These are phyloP conservation scores for Andrena hattorfiana DNA, from an alignment of 2,888 invertebrate species.

Conservation along the genomic window DNA sequence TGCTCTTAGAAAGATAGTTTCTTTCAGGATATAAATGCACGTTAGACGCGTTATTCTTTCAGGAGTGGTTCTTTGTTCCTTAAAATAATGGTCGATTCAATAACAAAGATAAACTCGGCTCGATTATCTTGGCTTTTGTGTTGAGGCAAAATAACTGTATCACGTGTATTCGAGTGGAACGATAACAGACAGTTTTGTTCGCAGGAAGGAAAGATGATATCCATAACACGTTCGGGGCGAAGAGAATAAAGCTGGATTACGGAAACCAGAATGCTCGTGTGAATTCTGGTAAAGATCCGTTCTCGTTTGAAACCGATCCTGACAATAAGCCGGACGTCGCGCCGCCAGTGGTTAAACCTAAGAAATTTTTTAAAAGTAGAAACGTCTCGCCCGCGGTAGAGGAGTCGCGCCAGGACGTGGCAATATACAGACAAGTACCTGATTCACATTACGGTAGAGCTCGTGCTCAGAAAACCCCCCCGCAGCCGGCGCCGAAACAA, in stretches of 20 bases:
- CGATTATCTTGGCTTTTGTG: not conserved
- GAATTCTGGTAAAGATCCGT: conserved; percentile 82
- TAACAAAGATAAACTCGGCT: not conserved
- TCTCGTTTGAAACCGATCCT: conserved; percentile 82
- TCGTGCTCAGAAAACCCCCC: conserved; percentile 72
- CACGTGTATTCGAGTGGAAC: not conserved
- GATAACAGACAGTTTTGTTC: conserved; percentile 50
- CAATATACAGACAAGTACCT: conserved; percentile 82
- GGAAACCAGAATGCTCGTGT: conserved; percentile 81
- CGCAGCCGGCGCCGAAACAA: conserved; percentile 62
- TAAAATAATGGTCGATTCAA: no score
- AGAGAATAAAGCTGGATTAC: conserved; percentile 82
- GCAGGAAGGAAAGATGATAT: conserved; percentile 82
- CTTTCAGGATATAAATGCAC: not conserved
- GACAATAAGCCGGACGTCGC: conserved; percentile 86
- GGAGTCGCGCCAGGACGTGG: conserved; percentile 76
- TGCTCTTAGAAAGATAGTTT: not conserved
- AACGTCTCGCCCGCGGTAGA: conserved; percentile 87
- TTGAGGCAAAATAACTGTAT: not conserved
- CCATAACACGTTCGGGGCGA: conserved; percentile 78
- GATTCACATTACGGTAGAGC: conserved; percentile 79
- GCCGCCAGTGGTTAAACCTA: conserved; percentile 89
- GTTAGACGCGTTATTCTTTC: not conserved
- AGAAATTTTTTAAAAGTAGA: conserved; percentile 96
- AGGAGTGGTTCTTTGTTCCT: no score